These are phyloP conservation scores for Rafetus swinhoei DNA, from an alignment of 2,113 vertebrate genomes.

Conservation along the genomic window DNA sequence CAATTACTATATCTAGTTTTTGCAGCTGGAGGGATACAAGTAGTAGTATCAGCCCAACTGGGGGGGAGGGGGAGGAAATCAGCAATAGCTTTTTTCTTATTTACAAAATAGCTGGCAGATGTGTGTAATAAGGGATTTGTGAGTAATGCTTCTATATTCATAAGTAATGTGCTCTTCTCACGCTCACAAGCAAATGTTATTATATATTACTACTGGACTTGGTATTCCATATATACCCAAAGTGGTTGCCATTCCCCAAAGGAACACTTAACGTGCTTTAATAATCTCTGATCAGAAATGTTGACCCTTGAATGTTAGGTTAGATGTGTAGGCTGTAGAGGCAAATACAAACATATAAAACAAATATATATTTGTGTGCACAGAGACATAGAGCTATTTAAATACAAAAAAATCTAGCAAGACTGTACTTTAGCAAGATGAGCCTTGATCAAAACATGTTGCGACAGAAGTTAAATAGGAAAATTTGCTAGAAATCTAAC, in stretches of 20 bases:
- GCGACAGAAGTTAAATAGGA: not conserved
- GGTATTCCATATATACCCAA: not conserved
- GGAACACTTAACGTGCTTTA: not conserved
- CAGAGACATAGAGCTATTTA: not conserved
- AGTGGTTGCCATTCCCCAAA: not conserved
- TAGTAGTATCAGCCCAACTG: not conserved
- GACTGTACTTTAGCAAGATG: not conserved
- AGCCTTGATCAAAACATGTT: not conserved
- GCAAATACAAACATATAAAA: not conserved
- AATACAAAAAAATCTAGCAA: not conserved
- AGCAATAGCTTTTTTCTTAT: not conserved
- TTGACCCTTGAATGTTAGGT: not conserved
- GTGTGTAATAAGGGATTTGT: not conserved
- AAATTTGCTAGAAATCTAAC: not conserved
- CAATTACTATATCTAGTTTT: not conserved
- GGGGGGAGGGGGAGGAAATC: not conserved
- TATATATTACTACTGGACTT: not conserved
- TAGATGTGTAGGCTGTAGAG: rapidly evolving
- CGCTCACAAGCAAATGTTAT: not conserved
- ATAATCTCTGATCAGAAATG: not conserved
- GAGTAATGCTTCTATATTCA: rapidly evolving
- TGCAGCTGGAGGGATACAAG: not conserved
- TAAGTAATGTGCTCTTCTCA: not conserved
- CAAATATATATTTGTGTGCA: not conserved
- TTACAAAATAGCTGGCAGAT: not conserved